These are phyloP conservation scores for Hybognathus amarus DNA, from an alignment of 2,797 vertebrate genomes.

Conservation along the genomic window DNA sequence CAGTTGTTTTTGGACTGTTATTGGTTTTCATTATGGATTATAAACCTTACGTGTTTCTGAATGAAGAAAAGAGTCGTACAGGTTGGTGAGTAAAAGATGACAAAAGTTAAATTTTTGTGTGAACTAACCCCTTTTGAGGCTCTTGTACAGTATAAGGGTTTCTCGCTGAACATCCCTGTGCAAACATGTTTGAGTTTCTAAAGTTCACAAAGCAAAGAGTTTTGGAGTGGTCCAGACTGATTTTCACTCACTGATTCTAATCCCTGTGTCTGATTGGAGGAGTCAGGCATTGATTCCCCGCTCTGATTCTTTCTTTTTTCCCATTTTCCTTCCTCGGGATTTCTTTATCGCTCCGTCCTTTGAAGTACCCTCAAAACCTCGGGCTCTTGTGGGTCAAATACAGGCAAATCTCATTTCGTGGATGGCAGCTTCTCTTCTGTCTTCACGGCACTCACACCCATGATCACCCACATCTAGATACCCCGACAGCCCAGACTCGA, in stretches of 20 bases:
- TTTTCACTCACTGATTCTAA: conserved; percentile 56
- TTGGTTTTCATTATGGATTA: too few relatives aligned
- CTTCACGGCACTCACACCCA: conserved; percentile 1
- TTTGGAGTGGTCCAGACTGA: conserved; percentile 50
- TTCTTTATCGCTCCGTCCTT: conserved; percentile 64
- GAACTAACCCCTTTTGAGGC: not conserved
- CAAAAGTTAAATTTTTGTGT: too few relatives aligned
- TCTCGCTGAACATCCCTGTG: not conserved
- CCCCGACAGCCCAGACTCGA: not conserved
- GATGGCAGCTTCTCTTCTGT: conserved; percentile 11
- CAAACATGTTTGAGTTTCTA: conserved; percentile 9
- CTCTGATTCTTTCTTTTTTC: conserved; percentile 54
- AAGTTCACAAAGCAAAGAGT: not conserved
- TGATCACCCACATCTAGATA: conserved; percentile 22
- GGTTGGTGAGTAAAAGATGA: not conserved
- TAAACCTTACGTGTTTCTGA: too few relatives aligned
- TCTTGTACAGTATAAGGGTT: not conserved
- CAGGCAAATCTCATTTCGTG: conserved; percentile 54
- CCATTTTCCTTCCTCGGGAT: conserved; percentile 49
- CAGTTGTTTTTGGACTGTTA: not conserved
- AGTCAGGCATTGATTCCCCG: conserved; percentile 62
- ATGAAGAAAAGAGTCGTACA: too few relatives aligned
- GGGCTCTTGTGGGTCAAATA: conserved; percentile 64
- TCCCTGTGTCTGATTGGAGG: conserved; percentile 66
- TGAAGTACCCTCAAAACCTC: conserved; percentile 68